Base-by-base conservation (phyloP, 2,888 invertebrate genomes). In the Neoaliturus tenellus region DNA sequence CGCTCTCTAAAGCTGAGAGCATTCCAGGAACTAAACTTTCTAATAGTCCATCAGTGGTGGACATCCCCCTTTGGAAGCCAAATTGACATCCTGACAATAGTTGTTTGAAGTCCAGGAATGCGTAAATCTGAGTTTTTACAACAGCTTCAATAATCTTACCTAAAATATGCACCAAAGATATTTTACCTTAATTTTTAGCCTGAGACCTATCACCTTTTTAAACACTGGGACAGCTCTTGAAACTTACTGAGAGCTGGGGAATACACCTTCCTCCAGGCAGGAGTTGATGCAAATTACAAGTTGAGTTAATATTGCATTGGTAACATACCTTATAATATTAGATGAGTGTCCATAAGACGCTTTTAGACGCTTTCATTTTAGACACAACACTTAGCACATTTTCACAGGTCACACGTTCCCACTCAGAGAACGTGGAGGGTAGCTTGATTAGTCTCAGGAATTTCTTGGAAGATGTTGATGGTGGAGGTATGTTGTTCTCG, bases 321-420 rank as follows among this genome's bases (percentile, higher is more conserved):
- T 58, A 8, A 58, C 12, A 58, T 58, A 58, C 31, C 25, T 58
- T 5, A 58, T 23, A 17, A 58, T 58, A 58, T 58, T 23, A 6
- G 28, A 23, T 14, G 58, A 23, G 6, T 23, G 31, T 8, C 58
- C 58, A 28, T 8, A 58, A 3, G 25, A 33, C 35, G 31, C 31
- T 62, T 62, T 62, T 62, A 62, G 62, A 62, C 3, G 62, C 62
- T 62, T 62, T 62, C 62, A 62, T 62, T 62, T 62, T 62, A 3
- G 62, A 62, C 62, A 62, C 62, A 25, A 20, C 62, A 31, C 17
- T 17, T 23, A 62, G 3, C 62, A 62, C 6, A 62, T 25, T 62
- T 23, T 62, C 62, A 62, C 62, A 6, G 62, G 62, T 62, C 23
- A 62, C 20, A 62, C 23, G 4, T 23, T 23, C 25, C 62, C 62